Evolutionary conservation across 2,797 vertebrate genomes (phyloP), one percentile per base, ranked within the genome.

Genomic region (Iguana delicatissima): DNA sequence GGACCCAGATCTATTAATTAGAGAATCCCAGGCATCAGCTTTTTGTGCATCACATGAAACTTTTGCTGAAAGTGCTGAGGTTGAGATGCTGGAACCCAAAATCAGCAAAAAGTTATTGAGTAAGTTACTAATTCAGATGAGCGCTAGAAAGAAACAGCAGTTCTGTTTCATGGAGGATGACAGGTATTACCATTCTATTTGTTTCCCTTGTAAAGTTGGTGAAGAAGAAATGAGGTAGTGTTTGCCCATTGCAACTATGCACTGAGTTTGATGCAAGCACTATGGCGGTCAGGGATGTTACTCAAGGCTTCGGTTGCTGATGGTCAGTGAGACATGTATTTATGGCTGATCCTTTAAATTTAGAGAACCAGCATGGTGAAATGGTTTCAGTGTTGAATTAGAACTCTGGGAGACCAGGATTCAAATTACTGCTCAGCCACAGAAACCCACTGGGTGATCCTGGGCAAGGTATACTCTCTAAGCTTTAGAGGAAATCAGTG

Each of bases 11-110:
- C 72, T 86, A 77, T 89, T 84, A 84, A 89, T 89, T 76, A 84
- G 55, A 89, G 88, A 89, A 84, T 76, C 57, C 81, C 73, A 76
- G 69, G 88, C 69, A 64, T 89, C 80, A 89, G 88, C 81, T 62
- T 55, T 52, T 89, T 84, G 55, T 62, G 72, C 88, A 42, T 76
- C 38, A 77, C 6, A 2, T 18, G 6, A 76, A 35, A 16, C 20
- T 50, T 89, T 35, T 20, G 29, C 52, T 84, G 80, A 62, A 84
- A 89, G 38, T 64, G 88, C 81, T 89, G 88, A 84, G 59, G 18
- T 32, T 32, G 42, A 76, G 57, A 64, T 59, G 55, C 57, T 89
- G 81, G 55, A 84, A 89, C 82, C 29, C 84, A 89, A 77, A 84
- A 74, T 84, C 88, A 89, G 80, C 80, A 84, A 62, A 89, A 84